These are phyloP conservation scores for Pseudomyrmex dendroicus DNA, from an alignment of 1,140 invertebrate species.

Conservation along the genomic window DNA sequence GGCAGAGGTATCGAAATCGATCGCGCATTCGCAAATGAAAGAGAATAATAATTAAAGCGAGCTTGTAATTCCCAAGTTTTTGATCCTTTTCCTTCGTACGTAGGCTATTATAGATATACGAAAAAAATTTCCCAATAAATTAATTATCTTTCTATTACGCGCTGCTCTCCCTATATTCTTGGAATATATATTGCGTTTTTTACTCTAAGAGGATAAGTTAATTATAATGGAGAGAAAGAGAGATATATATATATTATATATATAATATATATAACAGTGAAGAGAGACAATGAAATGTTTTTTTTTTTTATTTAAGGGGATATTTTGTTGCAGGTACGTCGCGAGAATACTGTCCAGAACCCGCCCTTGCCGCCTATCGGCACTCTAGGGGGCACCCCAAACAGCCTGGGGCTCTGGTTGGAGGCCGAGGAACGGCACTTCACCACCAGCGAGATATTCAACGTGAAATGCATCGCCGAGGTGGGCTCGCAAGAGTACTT, in stretches of 20 bases:
- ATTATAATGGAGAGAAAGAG: not conserved
- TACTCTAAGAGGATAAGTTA: not conserved
- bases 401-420: slow-evolving; percentile 72
- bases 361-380: slow-evolving; percentile 44
- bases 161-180: not conserved
- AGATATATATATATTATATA: not conserved
- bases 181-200: not conserved
- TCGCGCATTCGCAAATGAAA: not conserved
- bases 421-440: slow-evolving; percentile 70
- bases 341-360: slow-evolving; percentile 66
- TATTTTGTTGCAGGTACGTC: slow-evolving; percentile 65
- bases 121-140: not conserved
- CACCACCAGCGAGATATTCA: slow-evolving; percentile 45
- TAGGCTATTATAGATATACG: not conserved
- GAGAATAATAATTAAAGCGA: slow-evolving; percentile 32
- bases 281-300: not conserved
- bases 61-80: slow-evolving; percentile 17
- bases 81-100: not conserved
- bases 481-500: slow-evolving; percentile 65
- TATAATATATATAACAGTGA: not conserved
- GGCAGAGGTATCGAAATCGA: not conserved
- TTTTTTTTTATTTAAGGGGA: not conserved
- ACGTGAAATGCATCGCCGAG: slow-evolving; percentile 70
- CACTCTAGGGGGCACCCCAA: slow-evolving; percentile 47
- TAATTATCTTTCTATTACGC: not conserved